Percentiles rank a stretch among this genome's conserved stretches.
These are phyloP conservation scores for Masticophis lateralis DNA, from an alignment of 2,797 vertebrate species.

Conservation along the genomic window DNA sequence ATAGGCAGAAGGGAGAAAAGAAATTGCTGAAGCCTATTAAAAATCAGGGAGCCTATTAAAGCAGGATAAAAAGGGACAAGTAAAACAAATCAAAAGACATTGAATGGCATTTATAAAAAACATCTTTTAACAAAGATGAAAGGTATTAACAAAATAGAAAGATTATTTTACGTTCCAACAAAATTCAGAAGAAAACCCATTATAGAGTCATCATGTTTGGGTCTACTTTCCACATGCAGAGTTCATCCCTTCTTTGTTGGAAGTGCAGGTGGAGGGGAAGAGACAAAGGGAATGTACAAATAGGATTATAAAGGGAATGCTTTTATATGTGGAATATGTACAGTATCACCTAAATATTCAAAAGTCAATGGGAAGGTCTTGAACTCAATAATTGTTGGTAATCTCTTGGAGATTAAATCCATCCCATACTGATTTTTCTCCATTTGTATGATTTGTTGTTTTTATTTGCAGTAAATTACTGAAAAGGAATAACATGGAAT, in stretches of 20 bases:
- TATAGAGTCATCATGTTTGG: conserved; percentile 23
- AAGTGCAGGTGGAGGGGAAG: neutral
- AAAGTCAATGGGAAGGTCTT: neutral
- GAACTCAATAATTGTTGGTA: neutral
- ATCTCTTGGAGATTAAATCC: neutral
- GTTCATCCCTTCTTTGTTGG: neutral
- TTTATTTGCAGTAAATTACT: neutral
- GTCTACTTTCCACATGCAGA: rapidly evolving
- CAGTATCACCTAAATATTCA: neutral
- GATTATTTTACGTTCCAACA: conserved; percentile 54
- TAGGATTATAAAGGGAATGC: neutral
- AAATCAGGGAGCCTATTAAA: conserved; percentile 68
- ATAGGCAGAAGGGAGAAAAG: conserved; percentile 68
- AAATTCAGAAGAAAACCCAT: conserved; percentile 45
- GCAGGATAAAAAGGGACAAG: conserved; percentile 67
- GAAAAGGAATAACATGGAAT: neutral
- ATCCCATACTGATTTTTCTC: neutral
- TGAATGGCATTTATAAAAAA: conserved; percentile 59
- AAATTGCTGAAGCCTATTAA: conserved; percentile 68
- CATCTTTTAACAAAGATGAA: conserved; percentile 58
- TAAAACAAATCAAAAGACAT: conserved; percentile 69
- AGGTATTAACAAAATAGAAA: conserved; percentile 56
- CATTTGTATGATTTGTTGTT: neutral
- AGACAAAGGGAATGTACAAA: neutral
- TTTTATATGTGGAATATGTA: conserved; percentile 15